Evolutionary conservation across 1,140 invertebrate genomes (phyloP), one percentile per base, ranked within the genome.

Genomic region (Saccostrea echinata): DNA sequence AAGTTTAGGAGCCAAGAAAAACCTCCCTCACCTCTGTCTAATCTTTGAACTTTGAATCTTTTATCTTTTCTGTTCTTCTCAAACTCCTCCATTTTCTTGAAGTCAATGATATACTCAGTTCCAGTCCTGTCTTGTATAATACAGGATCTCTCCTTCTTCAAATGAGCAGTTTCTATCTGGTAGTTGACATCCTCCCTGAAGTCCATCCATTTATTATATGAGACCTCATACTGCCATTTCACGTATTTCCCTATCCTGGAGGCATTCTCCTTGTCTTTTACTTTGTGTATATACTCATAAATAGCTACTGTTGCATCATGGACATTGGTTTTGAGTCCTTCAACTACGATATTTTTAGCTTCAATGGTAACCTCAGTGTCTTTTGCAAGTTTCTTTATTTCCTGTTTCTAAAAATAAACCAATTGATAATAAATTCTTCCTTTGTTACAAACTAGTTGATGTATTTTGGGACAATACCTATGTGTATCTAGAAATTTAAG

Each of bases 191-290:
- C 51, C 6, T 52, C 52, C 30, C 83, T 57, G n/a, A 88, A 86
- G 4, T 21, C 6, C 61, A 33, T 86, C 43, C 71, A 81, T 61
- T 85, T 76, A 52, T 87, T 21, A n/a, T 21, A 13, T 4, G 3
- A 27, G 33, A 82, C 84, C 85, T 87, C 55, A 53, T 86, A 86
- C 8, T 89, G 71, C 90, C 90, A 91, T 27, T 91, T 88, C 2
- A 90, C 84, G 76, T 85, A 81, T 24, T 87, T 88, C 18, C 76
- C 43, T 9, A 90, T 30, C 12, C 35, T 84, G 30, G 84, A 43
- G 51, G 85, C 90, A 55, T 84, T 85, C 16, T 90, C 88, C 0
- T 51, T 71, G 24, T 76, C 82, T 24, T 68, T 51, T 33, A 68
- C 81, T 76, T 76, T 51, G 4, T 82, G 80, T 3, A 88, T 24